A percentile compares a stretch with the other conserved stretches of the same genome.
Evolutionary conservation across 2,797 vertebrate species (phyloP).

Genomic region (Gallinago stenura): DNA sequence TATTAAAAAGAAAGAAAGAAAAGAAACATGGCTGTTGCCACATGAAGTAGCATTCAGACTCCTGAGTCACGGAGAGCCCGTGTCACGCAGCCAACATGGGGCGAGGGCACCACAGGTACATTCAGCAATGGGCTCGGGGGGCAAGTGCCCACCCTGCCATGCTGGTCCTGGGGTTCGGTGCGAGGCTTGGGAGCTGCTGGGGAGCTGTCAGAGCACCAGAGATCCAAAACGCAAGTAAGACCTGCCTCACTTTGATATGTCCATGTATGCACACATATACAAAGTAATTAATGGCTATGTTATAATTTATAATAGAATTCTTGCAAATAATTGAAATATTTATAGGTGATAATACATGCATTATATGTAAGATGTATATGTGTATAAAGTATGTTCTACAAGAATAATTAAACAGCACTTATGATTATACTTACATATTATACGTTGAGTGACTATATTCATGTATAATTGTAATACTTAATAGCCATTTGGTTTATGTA

Average conservation of each 20-base stretch:
- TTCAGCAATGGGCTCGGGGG: not conserved
- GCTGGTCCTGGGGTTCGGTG: not conserved
- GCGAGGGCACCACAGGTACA: fast-evolving
- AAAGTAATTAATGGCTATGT: not conserved
- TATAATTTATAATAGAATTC: not conserved
- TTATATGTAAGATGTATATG: not conserved
- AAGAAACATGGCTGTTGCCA: not conserved
- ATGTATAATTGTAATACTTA: not conserved
- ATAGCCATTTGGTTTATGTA: not conserved
- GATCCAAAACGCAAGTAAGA: not conserved
- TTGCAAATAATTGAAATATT: not conserved
- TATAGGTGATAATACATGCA: not conserved
- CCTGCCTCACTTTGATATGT: not conserved
- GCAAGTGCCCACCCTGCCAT: not conserved
- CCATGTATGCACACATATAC: not conserved
- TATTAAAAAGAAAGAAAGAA: not conserved
- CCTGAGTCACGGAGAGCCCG: not conserved
- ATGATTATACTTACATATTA: not conserved
- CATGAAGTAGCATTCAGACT: not conserved
- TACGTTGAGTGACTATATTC: not conserved
- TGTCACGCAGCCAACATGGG: not conserved
- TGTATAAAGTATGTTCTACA: not conserved
- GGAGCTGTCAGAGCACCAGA: not conserved
- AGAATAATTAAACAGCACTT: not conserved
- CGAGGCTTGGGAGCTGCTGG: not conserved